These are phyloP conservation scores for Sarcoramphus papa DNA, from an alignment of 2,797 vertebrate genomes.

Conservation along the genomic window DNA sequence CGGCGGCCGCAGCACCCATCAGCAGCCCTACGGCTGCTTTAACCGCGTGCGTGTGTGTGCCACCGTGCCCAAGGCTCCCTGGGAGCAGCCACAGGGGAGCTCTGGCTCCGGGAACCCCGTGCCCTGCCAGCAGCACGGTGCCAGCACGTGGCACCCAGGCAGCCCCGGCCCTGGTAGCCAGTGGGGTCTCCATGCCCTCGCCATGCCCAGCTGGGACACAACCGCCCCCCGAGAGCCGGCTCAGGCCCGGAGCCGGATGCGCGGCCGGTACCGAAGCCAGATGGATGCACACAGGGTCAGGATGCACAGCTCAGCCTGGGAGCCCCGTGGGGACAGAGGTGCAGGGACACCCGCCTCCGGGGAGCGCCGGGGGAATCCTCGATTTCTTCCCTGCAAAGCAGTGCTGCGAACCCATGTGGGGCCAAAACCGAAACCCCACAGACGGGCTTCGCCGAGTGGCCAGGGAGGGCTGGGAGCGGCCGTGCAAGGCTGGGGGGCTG, in stretches of 20 bases:
- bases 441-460: fast-evolving
- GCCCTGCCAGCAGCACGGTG: background rate
- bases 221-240: fast-evolving
- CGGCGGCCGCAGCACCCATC: fast-evolving
- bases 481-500: background rate
- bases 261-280: fast-evolving
- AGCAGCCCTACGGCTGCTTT: background rate
- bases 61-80: background rate
- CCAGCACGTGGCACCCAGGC: background rate
- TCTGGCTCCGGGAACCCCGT: background rate
- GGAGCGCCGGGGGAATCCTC: background rate
- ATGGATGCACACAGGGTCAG: background rate
- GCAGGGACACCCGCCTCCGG: background rate
- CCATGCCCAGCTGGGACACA: background rate
- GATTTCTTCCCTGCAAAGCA: background rate
- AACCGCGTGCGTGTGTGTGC: fast-evolving
- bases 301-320: background rate
- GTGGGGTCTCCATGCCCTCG: fast-evolving
- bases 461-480: background rate
- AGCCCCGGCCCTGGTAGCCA: background rate
- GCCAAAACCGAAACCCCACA: too few relatives aligned
- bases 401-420: background rate
- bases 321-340: background rate
- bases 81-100: background rate
- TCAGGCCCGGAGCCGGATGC: background rate